phyloP scores from a whole-genome alignment of 2,113 vertebrate species.

The Eubucco bourcierii region DNA sequence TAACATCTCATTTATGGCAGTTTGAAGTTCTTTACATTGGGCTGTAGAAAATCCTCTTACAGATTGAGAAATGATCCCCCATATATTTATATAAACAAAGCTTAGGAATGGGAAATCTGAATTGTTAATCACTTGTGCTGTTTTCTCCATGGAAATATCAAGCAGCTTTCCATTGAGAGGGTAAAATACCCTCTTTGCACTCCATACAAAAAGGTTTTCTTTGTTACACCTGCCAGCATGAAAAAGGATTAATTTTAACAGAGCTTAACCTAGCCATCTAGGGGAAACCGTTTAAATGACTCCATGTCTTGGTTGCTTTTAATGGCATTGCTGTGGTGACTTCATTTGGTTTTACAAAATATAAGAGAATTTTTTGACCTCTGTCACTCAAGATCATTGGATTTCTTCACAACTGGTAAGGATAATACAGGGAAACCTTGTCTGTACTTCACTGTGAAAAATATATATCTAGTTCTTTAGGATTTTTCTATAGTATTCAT shows the following conservation, averaged over 20 bases:
- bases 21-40: slow-evolving; percentile 61
- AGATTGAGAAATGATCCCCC: slow-evolving; percentile 66
- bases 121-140: slow-evolving; percentile 67
- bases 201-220: slow-evolving; percentile 67
- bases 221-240: slow-evolving; percentile 75
- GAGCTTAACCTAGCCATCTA: slow-evolving; percentile 59
- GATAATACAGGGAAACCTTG: background rate
- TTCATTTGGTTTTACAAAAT: slow-evolving; percentile 57
- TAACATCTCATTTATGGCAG: slow-evolving; percentile 63
- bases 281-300: slow-evolving; percentile 55
- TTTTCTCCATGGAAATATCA: slow-evolving; percentile 69
- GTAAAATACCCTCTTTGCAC: slow-evolving; percentile 64
- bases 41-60: slow-evolving; percentile 71
- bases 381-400: background rate
- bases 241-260: slow-evolving; percentile 76
- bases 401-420: background rate
- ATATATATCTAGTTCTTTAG: background rate
- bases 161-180: slow-evolving; percentile 60
- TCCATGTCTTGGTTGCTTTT: slow-evolving; percentile 61
- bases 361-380: slow-evolving; percentile 24
- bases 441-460: slow-evolving; percentile 1
- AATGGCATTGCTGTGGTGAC: slow-evolving; percentile 49
- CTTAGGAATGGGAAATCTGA: slow-evolving; percentile 65
- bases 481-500: background rate
- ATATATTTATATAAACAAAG: slow-evolving; percentile 71